phyloP scores from a whole-genome alignment of 1,140 invertebrate species.

The Leptonema lineaticorne region DNA sequence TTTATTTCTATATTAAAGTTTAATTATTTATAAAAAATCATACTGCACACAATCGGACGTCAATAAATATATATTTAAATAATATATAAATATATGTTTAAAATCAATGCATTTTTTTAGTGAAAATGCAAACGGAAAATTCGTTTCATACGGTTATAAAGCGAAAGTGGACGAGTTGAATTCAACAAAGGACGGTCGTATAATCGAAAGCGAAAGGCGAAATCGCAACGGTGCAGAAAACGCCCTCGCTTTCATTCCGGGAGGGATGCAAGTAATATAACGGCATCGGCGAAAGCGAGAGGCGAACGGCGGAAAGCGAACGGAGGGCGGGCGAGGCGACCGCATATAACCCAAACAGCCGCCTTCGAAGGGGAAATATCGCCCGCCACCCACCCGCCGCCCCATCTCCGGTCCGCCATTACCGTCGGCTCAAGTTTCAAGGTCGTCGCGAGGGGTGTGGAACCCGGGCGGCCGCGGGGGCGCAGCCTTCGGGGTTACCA shows the following conservation, averaged over 20 bases:
- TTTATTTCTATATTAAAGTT: too few relatives aligned
- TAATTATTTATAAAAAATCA: too few relatives aligned
- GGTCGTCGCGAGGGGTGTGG: slow-evolving; percentile 40
- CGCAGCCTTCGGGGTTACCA: slow-evolving; percentile 40
- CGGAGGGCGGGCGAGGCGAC: slow-evolving; percentile 8
- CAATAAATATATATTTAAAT: neutral
- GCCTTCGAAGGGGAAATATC: too few relatives aligned
- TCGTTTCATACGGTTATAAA: too few relatives aligned
- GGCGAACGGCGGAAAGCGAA: slow-evolving; percentile 9
- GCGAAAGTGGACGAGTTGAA: too few relatives aligned
- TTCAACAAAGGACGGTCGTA: slow-evolving; percentile 26
- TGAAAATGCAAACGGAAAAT: slow-evolving; percentile 43
- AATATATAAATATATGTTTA: slow-evolving; percentile 1
- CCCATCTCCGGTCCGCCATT: slow-evolving; percentile 37
- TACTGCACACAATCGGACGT: slow-evolving; percentile 9
- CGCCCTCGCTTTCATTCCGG: slow-evolving; percentile 50
- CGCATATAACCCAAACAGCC: slow-evolving; percentile 25
- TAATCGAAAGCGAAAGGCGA: slow-evolving; percentile 45
- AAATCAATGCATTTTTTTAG: slow-evolving; percentile 35
- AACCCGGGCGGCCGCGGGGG: slow-evolving; percentile 21
- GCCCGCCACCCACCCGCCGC: slow-evolving; percentile 4
- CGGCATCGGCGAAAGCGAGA: neutral
- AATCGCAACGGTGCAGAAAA: slow-evolving; percentile 43
- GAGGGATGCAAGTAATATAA: slow-evolving; percentile 17
- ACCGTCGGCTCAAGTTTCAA: slow-evolving; percentile 40